Conservation (phyloP, 53 echinoderm and acorn worm genomes). For the Crossaster papposus region DNA sequence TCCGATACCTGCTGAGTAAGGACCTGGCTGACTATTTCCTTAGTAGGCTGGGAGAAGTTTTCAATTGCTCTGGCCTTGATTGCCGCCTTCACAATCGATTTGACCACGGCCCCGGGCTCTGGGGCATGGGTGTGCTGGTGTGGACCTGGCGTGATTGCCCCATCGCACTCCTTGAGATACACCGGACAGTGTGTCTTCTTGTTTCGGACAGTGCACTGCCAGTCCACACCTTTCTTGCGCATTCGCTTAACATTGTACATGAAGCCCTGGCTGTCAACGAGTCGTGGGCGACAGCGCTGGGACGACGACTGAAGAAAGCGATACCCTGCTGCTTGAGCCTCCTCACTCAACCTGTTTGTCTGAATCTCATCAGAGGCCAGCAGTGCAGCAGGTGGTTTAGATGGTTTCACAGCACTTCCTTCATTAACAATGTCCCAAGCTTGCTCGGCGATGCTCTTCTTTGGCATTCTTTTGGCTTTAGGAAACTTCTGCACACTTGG, state of each 20-base stretch:
- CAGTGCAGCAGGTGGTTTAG: neutral
- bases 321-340: constrained; percentile 1
- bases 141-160: constrained; percentile 16
- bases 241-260: constrained; percentile 35
- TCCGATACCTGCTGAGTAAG: constrained; percentile 24
- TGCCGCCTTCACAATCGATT: constrained; percentile 25
- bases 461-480: neutral
- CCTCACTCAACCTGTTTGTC: neutral
- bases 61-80: constrained; percentile 29
- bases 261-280: constrained; percentile 36
- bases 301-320: constrained; percentile 23
- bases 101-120: constrained; percentile 25
- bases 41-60: constrained; percentile 8
- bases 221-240: neutral
- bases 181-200: constrained; percentile 30
- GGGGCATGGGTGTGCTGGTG: constrained; percentile 39
- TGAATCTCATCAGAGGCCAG: neutral
- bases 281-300: constrained; percentile 34
- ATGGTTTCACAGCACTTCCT: neutral
- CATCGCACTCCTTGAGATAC: constrained; percentile 15
- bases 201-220: constrained; percentile 54
- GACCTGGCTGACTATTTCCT: constrained; percentile 41
- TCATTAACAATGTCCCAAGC: constrained; percentile 14
- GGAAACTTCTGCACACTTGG: neutral
- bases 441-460: constrained; percentile 20